A percentile compares a stretch with the other conserved stretches of the same genome.
phyloP scores from a whole-genome alignment of 2,888 invertebrate genomes.

The Eristalis arbustorum region DNA sequence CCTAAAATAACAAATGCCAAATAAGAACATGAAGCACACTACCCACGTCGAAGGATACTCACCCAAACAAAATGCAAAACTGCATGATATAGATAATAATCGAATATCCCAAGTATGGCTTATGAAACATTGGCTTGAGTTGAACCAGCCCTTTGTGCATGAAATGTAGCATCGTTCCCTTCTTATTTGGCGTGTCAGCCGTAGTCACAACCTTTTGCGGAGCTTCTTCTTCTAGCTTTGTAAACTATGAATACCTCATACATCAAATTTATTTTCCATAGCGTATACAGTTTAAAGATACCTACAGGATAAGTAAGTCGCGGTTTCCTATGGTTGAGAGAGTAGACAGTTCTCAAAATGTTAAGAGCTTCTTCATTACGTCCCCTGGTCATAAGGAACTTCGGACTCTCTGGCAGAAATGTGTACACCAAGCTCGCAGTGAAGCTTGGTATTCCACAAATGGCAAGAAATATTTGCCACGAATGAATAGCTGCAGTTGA shows the following conservation, averaged over 20 bases:
- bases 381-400: constrained; percentile 77
- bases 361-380: constrained; percentile 76
- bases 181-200: constrained; percentile 4
- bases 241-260: constrained; percentile 71
- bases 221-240: constrained; percentile 74
- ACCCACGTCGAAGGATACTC: constrained; percentile 71
- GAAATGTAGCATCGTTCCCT: constrained; percentile 71
- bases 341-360: constrained; percentile 82
- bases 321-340: constrained; percentile 84
- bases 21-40: background rate
- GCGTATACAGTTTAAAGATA: background rate
- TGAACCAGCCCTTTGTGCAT: constrained; percentile 84
- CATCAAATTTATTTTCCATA: background rate
- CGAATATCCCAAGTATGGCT: constrained; percentile 84
- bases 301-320: constrained; percentile 85
- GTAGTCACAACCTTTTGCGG: constrained; percentile 70
- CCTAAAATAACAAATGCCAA: constrained; percentile 77
- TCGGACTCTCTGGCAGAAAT: constrained; percentile 77
- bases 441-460: constrained; percentile 73
- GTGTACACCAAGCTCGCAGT: constrained; percentile 70
- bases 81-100: constrained; percentile 84
- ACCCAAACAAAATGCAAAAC: constrained; percentile 86
- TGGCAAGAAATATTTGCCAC: constrained; percentile 75
- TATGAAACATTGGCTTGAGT: constrained; percentile 84
- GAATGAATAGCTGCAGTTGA: constrained; percentile 72